Conservation (phyloP, 2,797 vertebrate genomes). For the Hoplostethus mediterraneus region DNA sequence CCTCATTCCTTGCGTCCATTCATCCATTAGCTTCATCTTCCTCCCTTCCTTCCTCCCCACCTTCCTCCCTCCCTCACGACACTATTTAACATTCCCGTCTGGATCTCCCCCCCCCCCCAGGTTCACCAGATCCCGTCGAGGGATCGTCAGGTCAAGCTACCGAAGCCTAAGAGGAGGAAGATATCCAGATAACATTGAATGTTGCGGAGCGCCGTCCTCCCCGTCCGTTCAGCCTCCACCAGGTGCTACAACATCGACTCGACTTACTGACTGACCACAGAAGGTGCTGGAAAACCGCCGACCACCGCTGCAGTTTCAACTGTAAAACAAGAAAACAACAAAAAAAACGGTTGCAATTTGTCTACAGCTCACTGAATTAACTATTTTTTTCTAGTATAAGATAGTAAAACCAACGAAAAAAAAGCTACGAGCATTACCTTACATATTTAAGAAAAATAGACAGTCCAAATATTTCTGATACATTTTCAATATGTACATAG, state of each 20-base stretch:
- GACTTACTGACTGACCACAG: constrained; percentile 80
- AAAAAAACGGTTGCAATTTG: constrained; percentile 85
- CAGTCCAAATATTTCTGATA: constrained; percentile 99
- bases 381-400: constrained; percentile 94
- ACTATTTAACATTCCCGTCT: background rate
- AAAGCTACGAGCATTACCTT: constrained; percentile 82
- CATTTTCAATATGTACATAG: constrained; percentile 99
- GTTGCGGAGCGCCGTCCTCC: constrained; percentile 80
- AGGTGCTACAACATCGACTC: constrained; percentile 87
- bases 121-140: constrained; percentile 93
- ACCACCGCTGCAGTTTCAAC: constrained; percentile 84
- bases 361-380: constrained; percentile 92
- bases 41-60: background rate
- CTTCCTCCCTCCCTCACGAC: background rate
- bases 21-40: too few relatives aligned
- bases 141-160: constrained; percentile 96
- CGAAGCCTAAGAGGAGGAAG: constrained; percentile 99
- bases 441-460: constrained; percentile 89
- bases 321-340: constrained; percentile 52
- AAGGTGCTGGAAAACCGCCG: constrained; percentile 87
- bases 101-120: constrained; percentile 59
- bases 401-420: constrained; percentile 82
- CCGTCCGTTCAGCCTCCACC: constrained; percentile 66
- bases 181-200: constrained; percentile 99
- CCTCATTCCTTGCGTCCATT: background rate